Base-by-base conservation (phyloP, 2,113 vertebrate genomes). In the Rhinolophus ferrumequinum region DNA sequence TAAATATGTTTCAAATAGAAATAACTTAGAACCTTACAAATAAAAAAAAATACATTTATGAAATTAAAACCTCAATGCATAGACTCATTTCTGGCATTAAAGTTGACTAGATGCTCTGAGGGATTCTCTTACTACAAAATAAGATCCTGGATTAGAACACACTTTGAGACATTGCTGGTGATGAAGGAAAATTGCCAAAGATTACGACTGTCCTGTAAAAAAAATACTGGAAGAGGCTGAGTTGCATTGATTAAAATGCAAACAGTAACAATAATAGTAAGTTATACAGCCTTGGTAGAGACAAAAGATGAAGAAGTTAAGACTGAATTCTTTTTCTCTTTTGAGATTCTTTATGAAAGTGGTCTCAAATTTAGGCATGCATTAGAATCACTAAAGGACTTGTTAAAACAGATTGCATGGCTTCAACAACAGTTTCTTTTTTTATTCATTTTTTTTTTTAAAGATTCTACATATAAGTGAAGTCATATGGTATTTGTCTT, bases 11-110 rank as follows among this genome's bases (percentile, higher is more conserved):
- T 66, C 26, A 44, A 58, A 64, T 41, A 41, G 41, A 41, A 79
- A 87, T 33, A 44, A 62, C 22, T 67, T 44, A 67, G 11, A 72
- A 64, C 54, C 69, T 88, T 50, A 90, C 38, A 84, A 77, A 64
- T 84, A n/a, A 67, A 92, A 94, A 47, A 77, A 93, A 70, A 62
- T 80, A 44, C 28, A 93, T 28, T 84, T 54, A 14, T 93, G 66
- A 95, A 92, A 93, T 88, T 81, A 84, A 96, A 67, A 83, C 77
- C n/a, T 95, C 47, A 69, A 44, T 52, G 50, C 30, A 50, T 19
- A 95, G 44, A 87, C 47, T 93, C 54, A 56, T 7, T 44, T 88
- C 33, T 73, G 58, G 50, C 50, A 88, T 75, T 58, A 66, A 69
- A 66, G 73, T 66, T 58, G 52, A 56, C 22, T 22, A 70, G 41